A percentile compares a stretch with the other conserved stretches of the same genome.
Conservation (phyloP, 2,113 vertebrate genomes). For the Sander lucioperca region DNA sequence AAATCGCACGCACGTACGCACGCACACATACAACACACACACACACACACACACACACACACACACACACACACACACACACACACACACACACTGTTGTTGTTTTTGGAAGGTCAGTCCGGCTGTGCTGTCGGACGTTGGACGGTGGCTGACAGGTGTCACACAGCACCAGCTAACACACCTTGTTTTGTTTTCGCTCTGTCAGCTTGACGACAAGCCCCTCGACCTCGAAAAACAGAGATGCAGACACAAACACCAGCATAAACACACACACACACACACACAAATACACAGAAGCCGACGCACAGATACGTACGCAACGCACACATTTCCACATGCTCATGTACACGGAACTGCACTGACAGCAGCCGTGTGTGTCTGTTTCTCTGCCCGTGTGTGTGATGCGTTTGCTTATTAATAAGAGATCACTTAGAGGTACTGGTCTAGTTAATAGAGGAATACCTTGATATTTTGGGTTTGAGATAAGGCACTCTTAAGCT, state of each 20-base stretch:
- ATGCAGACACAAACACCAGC: neutral
- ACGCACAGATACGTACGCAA: neutral
- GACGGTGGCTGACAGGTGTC: constrained; percentile 61
- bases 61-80: neutral
- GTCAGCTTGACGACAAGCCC: constrained; percentile 13
- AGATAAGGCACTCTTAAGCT: neutral
- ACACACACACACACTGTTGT: too few species aligned
- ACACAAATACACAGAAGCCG: neutral
- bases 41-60: constrained; percentile 1
- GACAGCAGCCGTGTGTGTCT: neutral
- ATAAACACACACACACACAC: neutral
- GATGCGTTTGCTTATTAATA: neutral
- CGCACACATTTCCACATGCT: neutral
- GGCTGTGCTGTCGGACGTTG: constrained; percentile 40
- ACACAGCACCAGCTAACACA: constrained; percentile 43
- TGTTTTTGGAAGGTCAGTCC: constrained; percentile 52
- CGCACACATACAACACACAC: constrained; percentile 20
- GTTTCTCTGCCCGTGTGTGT: neutral
- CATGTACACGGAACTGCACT: neutral
- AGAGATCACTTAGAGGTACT: neutral
- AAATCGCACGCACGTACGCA: neutral
- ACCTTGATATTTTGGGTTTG: neutral
- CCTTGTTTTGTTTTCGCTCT: constrained; percentile 43
- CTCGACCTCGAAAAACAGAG: neutral
- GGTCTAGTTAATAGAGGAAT: neutral